Base-by-base conservation (phyloP, 2,113 vertebrate genomes). In the Cynopterus brachyotis region DNA sequence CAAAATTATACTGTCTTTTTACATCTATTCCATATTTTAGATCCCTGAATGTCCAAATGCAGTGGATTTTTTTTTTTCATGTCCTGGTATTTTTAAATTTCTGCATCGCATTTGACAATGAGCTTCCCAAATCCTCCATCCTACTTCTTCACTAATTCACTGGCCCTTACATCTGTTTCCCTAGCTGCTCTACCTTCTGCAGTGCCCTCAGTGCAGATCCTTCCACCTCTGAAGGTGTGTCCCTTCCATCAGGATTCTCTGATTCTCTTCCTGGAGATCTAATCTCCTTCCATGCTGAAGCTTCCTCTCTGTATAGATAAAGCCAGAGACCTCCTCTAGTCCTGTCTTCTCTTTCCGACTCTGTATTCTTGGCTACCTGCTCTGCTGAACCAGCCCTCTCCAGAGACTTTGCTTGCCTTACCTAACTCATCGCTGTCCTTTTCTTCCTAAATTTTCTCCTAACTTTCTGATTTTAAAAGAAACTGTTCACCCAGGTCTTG, bases 391-490 rank as follows among this genome's bases (percentile, higher is more conserved):
- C 9, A 72, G 15, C 45, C 50, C 57, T 81, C n/a, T 45, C 19
- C 10, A 6, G 70, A 30, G 37, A 45, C 37, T 30, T 30, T 84
- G 40, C 32, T 47, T 40, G 28, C 19, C 76, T 53, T 75, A 82
- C 53, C 30, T 53, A 66, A 72, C 24, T 62, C 40, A 67, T 16
- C 35, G 22, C 72, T 79, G 47, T 85, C n/a, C 37, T 64, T 83
- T 85, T 62, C 37, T 91, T 69, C 42, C 35, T 50, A 70, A 78
- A 19, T 75, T 70, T 95, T 30, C 73, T 70, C 55, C 66, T 47
- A 17, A 45, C 12, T 59, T 83, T 35, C 32, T 59, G 32, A 32
- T 50, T 67, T 89, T 60, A 53, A 85, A 80, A 89, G 30, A 80
- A 32, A 57, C 17, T 32, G 10, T 83, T 11, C 50, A 66, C 22